Percentiles rank a stretch among this genome's conserved stretches.
Evolutionary conservation across 2,888 invertebrate species (phyloP).

Genomic region (Nomada flava): DNA sequence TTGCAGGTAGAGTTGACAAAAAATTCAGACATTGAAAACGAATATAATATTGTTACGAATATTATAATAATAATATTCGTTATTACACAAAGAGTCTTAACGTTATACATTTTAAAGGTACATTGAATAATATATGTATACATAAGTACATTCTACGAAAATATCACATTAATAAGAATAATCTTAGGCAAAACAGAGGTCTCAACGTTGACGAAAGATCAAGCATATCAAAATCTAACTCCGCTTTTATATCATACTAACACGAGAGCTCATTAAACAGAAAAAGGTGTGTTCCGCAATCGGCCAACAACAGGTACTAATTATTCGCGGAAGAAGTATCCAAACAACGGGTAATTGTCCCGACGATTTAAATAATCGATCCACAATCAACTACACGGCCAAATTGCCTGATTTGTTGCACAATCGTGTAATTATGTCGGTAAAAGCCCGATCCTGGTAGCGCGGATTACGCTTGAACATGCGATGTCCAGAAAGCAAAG

Average conservation of each 20-base stretch:
- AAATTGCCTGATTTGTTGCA: slow-evolving; percentile 28
- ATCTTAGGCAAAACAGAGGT: too few relatives aligned
- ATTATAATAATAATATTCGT: too few relatives aligned
- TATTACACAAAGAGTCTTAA: too few relatives aligned
- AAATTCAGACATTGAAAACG: too few relatives aligned
- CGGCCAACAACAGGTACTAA: background rate
- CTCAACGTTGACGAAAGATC: background rate
- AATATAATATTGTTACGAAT: too few relatives aligned
- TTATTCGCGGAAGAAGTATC: slow-evolving; percentile 11
- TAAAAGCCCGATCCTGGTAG: background rate
- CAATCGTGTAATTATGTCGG: slow-evolving; percentile 33
- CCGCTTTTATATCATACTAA: background rate
- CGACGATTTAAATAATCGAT: slow-evolving; percentile 25
- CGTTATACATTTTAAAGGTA: too few relatives aligned
- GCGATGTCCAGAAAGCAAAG: background rate
- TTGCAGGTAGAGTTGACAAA: too few relatives aligned
- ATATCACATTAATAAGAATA: too few relatives aligned
- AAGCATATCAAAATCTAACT: background rate
- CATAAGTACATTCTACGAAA: too few relatives aligned
- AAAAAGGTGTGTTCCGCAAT: background rate
- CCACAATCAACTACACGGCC: slow-evolving; percentile 4
- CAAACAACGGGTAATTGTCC: slow-evolving; percentile 16
- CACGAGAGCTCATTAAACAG: background rate
- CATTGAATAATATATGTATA: too few relatives aligned
- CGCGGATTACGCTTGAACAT: background rate